A percentile compares a stretch with the other conserved stretches of the same genome.
phyloP scores from a whole-genome alignment of 2,113 vertebrate genomes.

The Myotis brandtii region DNA sequence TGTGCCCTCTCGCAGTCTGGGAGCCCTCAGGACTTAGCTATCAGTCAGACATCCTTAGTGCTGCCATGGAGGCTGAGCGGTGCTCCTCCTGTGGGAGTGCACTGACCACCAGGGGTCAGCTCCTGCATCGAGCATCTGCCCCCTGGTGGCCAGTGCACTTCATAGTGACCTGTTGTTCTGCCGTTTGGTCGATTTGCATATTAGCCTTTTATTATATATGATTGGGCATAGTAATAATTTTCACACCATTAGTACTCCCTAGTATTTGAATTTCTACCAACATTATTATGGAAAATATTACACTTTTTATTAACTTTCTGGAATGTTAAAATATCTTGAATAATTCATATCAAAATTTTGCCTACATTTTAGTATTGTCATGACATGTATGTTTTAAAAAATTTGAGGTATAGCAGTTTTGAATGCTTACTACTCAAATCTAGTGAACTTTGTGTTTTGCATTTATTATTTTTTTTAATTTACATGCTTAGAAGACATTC shows the following conservation, averaged over 20 bases:
- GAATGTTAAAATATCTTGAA: background rate
- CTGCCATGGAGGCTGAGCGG: no score
- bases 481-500: background rate
- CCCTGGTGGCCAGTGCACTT: no score
- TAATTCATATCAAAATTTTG: background rate
- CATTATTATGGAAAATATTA: background rate
- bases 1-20: no score
- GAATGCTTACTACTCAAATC: background rate
- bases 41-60: no score
- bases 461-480: background rate
- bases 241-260: background rate
- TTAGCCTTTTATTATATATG: no score
- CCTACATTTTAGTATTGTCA: background rate
- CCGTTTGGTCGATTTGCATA: no score
- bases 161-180: rapidly evolving
- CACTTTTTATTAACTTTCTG: background rate
- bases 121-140: no score
- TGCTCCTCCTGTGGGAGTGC: no score
- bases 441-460: background rate
- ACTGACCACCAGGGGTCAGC: no score
- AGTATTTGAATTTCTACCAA: background rate
- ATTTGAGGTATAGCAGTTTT: background rate
- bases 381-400: background rate
- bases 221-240: background rate
- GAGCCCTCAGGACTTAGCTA: no score